Evolutionary conservation across 2,797 vertebrate genomes (phyloP), one percentile per base, ranked within the genome.

Genomic region (Hydrophis major): DNA sequence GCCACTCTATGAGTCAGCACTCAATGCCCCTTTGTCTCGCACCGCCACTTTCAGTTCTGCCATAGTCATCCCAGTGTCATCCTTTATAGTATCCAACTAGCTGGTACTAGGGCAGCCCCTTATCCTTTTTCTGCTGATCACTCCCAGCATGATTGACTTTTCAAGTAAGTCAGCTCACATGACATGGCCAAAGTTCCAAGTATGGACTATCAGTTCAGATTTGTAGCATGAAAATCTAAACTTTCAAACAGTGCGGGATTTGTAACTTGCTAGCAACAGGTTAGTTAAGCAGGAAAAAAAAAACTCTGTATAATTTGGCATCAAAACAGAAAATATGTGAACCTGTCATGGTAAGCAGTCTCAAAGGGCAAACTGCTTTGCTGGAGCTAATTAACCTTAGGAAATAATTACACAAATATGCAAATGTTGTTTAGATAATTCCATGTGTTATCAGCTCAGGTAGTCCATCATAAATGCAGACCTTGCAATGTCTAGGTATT

Each of bases 341-440:
- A 98, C 98, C 98, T 98, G 98, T 99, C 99, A 99, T 98, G 97
- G 97, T 96, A 98, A 98, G 97, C 97, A 97, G 98, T 99, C 99
- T 99, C 99, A 95, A 98, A 98, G 98, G 98, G 98, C 95, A 86
- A 97, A 95, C 97, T 97, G 98, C 98, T 98, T 98, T 98, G 98
- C 98, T 98, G 98, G 98, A 98, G 98, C 98, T 98, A 99, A 99
- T 99, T 99, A 99, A 99, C 98, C 98, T 98, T 98, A 97, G 98
- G 97, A 99, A 99, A 99, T 99, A 99, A 99, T 99, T 99, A 99
- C 98, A 98, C 98, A 98, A 98, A 98, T 99, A 99, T 99, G 99
- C 99, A 99, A 99, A 99, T 99, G 97, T 96, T 98, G 98, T 98
- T 98, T 98, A 98, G 98, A 98, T 99, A 98, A 98, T 99, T 99